Percentiles rank a stretch among this genome's conserved stretches.
Evolutionary conservation across 2,888 invertebrate genomes (phyloP).

Genomic region (Rhimphoctona megacephalus): DNA sequence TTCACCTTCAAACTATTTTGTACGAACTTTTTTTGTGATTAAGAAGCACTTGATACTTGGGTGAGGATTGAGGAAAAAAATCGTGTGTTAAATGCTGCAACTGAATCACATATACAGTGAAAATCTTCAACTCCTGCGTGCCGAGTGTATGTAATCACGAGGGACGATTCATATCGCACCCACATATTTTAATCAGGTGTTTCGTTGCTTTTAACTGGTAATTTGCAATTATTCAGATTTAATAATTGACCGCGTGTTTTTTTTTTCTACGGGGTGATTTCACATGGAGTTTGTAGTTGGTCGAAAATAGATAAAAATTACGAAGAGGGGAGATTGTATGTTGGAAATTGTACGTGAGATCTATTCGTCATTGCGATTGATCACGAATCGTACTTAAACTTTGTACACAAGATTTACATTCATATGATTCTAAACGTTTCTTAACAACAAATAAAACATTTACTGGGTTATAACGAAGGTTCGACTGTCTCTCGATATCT

Average conservation of each 20-base stretch:
- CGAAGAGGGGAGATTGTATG: not conserved
- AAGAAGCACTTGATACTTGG: not conserved
- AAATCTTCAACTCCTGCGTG: not conserved
- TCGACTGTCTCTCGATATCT: not conserved
- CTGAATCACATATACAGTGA: not conserved
- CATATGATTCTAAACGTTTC: not conserved
- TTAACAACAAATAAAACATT: slow-evolving; percentile 3
- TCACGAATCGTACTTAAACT: slow-evolving; percentile 21
- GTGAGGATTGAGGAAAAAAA: not conserved
- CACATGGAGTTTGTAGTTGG: not conserved
- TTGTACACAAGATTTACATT: slow-evolving; percentile 8
- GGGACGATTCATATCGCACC: slow-evolving; percentile 34
- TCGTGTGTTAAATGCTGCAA: not conserved
- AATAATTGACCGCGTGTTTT: not conserved
- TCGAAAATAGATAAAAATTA: not conserved
- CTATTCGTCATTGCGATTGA: slow-evolving; percentile 1
- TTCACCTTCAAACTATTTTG: not conserved
- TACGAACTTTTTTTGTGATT: slow-evolving; percentile 6
- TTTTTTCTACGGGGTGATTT: not conserved
- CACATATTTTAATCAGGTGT: slow-evolving; percentile 7
- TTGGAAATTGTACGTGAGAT: not conserved
- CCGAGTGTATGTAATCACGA: slow-evolving; percentile 10
- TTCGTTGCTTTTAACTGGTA: not conserved
- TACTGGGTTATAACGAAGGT: not conserved
- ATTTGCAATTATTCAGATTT: slow-evolving; percentile 7